Percentiles rank a stretch among this genome's conserved stretches.
Evolutionary conservation across 2,113 vertebrate species (phyloP).

Genomic region (Trogon melanurus): DNA sequence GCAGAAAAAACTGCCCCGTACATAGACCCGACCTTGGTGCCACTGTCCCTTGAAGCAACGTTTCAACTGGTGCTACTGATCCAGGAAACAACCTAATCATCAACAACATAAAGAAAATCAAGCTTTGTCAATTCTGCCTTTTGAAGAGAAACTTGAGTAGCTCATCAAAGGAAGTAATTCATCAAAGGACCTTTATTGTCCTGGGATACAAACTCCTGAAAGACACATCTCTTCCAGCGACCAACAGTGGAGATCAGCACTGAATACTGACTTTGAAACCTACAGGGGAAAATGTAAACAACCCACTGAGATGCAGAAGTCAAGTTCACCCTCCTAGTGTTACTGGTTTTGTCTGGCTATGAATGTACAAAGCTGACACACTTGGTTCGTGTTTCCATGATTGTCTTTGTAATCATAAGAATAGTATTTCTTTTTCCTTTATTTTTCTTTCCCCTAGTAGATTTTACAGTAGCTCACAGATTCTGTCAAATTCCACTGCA

Average conservation of each 20-base stretch:
- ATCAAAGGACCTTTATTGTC: background rate
- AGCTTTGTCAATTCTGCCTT: background rate
- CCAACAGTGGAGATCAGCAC: background rate
- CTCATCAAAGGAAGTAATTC: background rate
- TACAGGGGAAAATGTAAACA: background rate
- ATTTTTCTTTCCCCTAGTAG: background rate
- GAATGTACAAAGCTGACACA: background rate
- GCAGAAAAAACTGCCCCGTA: background rate
- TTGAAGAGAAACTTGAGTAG: background rate
- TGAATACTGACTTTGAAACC: background rate
- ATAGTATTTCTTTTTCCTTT: background rate
- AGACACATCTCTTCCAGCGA: background rate
- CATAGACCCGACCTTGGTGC: background rate
- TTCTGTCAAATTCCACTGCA: background rate
- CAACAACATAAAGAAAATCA: background rate
- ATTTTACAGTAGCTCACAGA: background rate
- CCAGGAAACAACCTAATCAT: background rate
- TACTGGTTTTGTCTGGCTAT: background rate
- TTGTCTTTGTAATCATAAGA: background rate
- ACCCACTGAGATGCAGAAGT: background rate
- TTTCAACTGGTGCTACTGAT: background rate
- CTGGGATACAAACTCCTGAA: background rate
- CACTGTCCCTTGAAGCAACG: background rate
- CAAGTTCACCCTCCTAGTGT: background rate
- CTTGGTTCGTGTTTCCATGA: background rate